phyloP scores from a whole-genome alignment of 2,113 vertebrate species.

The Pachycephala philippinensis region DNA sequence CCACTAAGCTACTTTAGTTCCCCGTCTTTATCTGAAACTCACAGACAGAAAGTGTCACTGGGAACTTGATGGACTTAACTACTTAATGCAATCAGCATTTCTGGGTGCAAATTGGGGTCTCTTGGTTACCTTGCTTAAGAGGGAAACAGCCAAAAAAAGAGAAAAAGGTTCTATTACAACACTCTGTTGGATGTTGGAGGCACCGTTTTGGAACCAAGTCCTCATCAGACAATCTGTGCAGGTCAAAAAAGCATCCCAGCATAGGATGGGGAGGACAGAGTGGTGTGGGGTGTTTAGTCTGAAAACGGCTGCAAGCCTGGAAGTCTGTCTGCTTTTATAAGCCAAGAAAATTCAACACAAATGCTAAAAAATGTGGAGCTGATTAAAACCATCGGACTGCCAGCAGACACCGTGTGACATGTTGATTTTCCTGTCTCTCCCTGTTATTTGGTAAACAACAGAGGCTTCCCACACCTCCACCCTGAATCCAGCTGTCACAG shows the following conservation, averaged over 20 bases:
- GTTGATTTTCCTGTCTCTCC: slow-evolving; percentile 47
- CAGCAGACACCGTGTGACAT: background rate
- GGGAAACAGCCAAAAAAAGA: background rate
- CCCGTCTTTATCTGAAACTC: slow-evolving; percentile 10
- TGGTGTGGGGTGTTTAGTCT: background rate
- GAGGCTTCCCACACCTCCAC: background rate
- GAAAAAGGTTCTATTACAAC: background rate
- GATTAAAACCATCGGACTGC: background rate
- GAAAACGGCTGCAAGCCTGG: background rate
- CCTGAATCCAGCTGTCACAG: background rate
- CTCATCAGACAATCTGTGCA: background rate
- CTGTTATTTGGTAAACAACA: background rate
- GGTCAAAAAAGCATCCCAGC: background rate
- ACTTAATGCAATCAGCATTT: background rate
- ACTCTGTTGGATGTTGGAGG: background rate
- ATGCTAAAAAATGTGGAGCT: background rate
- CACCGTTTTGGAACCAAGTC: background rate
- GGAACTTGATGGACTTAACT: background rate
- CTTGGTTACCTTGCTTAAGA: background rate
- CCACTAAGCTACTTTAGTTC: slow-evolving; percentile 50
- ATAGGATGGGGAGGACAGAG: background rate
- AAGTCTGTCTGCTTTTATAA: background rate
- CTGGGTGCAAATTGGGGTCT: background rate
- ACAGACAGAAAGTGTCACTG: background rate
- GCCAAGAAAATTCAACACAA: background rate